These are phyloP conservation scores for Peromyscus leucopus DNA, from an alignment of 2,113 vertebrate genomes.

Conservation along the genomic window DNA sequence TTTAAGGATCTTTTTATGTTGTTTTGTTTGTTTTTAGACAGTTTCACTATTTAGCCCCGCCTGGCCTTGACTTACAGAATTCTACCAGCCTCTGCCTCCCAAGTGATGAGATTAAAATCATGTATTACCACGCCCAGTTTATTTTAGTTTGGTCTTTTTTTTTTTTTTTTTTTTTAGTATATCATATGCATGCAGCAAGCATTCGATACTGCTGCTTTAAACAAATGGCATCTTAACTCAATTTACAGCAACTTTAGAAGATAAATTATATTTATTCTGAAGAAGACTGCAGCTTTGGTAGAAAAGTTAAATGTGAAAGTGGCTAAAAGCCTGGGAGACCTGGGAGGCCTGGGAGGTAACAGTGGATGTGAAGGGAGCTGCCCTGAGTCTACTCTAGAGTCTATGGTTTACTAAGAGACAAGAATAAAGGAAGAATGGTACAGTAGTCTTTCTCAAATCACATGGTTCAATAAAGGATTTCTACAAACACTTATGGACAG, in stretches of 20 bases:
- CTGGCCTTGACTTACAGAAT: not conserved
- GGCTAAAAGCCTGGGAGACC: not conserved
- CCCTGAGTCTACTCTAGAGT: conserved; percentile 3
- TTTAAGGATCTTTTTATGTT: conserved; percentile 7
- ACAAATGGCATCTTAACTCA: conserved; percentile 33
- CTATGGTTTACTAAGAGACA: conserved; percentile 21
- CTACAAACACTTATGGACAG: not conserved
- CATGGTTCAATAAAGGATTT: conserved; percentile 55
- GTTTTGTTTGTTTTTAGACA: not conserved
- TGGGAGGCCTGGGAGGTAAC: not conserved
- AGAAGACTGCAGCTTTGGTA: conserved; percentile 27
- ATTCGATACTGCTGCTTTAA: conserved; percentile 51
- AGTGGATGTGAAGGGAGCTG: not conserved
- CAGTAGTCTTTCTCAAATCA: conserved; percentile 25
- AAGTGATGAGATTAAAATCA: not conserved
- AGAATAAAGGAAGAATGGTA: conserved; percentile 32
- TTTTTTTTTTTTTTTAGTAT: not conserved
- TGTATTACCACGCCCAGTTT: not conserved
- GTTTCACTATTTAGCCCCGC: not conserved
- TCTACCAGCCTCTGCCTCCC: not conserved
- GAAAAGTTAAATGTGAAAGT: conserved; percentile 51
- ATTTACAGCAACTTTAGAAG: conserved; percentile 53
- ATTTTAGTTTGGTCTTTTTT: not conserved
- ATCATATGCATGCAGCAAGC: conserved; percentile 35
- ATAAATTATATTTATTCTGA: conserved; percentile 63